phyloP scores from a whole-genome alignment of 1,140 invertebrate species.

The Anthonomus grandis region DNA sequence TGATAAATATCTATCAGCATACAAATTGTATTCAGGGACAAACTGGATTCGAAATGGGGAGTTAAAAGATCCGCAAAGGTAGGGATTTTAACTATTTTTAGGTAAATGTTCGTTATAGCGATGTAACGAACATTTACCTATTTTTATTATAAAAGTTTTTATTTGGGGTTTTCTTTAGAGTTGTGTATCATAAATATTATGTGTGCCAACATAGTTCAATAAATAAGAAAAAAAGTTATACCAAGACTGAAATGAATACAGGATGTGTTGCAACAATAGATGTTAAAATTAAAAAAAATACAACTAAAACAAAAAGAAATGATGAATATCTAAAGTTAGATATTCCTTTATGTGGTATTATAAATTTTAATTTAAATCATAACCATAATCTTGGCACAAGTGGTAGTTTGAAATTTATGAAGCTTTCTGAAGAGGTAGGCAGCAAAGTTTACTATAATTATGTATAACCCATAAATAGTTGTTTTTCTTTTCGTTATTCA shows the following conservation, averaged over 20 bases:
- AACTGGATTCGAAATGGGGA: too few relatives aligned
- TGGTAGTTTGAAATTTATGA: not conserved
- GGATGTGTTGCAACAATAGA: not conserved
- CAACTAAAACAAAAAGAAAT: not conserved
- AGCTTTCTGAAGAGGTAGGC: not conserved
- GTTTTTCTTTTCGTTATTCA: too few relatives aligned
- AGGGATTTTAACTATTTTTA: too few relatives aligned
- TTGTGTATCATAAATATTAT: slow-evolving; percentile 1
- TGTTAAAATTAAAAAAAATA: not conserved
- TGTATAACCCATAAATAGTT: too few relatives aligned
- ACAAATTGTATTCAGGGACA: too few relatives aligned
- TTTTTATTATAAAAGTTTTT: too few relatives aligned
- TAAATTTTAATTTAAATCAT: not conserved
- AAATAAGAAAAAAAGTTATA: not conserved
- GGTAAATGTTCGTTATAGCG: too few relatives aligned
- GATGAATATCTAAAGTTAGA: not conserved
- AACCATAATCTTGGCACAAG: not conserved
- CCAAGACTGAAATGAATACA: not conserved
- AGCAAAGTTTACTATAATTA: too few relatives aligned
- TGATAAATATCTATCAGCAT: too few relatives aligned
- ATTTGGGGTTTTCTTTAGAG: not conserved
- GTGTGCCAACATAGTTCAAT: not conserved
- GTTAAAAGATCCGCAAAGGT: too few relatives aligned
- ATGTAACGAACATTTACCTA: too few relatives aligned
- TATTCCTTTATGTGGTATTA: not conserved